phyloP scores from a whole-genome alignment of 1,140 invertebrate species.

The Camponotus floridanus region DNA sequence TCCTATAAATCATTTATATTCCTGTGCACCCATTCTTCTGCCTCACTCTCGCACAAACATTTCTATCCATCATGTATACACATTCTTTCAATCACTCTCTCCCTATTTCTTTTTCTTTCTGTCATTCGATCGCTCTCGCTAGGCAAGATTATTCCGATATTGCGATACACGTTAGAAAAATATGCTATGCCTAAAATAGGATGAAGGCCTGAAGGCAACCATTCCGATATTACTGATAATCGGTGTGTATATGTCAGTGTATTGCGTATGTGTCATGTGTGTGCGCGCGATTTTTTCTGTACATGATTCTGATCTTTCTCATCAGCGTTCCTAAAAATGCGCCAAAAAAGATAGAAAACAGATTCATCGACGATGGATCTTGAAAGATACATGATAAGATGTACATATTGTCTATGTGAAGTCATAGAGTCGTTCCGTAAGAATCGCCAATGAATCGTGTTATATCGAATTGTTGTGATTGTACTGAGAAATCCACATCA shows the following conservation, averaged over 20 bases:
- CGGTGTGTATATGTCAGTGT: slow-evolving; percentile 61
- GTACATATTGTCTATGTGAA: slow-evolving; percentile 56
- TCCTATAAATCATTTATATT: slow-evolving; percentile 54
- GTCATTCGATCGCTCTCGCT: slow-evolving; percentile 80
- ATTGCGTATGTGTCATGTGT: slow-evolving; percentile 50
- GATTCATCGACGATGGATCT: slow-evolving; percentile 43
- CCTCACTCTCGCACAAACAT: slow-evolving; percentile 48
- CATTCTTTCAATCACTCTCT: slow-evolving; percentile 55
- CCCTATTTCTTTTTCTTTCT: slow-evolving; percentile 71
- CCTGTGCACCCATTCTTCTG: slow-evolving; percentile 23
- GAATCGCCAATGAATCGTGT: slow-evolving; percentile 46
- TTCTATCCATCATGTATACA: slow-evolving; percentile 4
- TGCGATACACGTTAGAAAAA: slow-evolving; percentile 86
- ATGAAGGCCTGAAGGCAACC: slow-evolving; percentile 86
- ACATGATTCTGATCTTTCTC: slow-evolving; percentile 51
- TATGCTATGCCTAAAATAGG: slow-evolving; percentile 87
- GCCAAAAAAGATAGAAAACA: slow-evolving; percentile 60
- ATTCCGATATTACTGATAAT: slow-evolving; percentile 84
- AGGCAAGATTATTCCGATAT: slow-evolving; percentile 84
- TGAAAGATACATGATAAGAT: slow-evolving; percentile 25
- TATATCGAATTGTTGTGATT: slow-evolving; percentile 26
- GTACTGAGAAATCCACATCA: slow-evolving; percentile 27
- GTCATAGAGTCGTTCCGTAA: slow-evolving; percentile 53
- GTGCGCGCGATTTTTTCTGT: slow-evolving; percentile 35
- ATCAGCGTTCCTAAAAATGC: slow-evolving; percentile 54